Evolutionary conservation across 2,888 invertebrate genomes (phyloP), one percentile per base, ranked within the genome.

Genomic region (Chloromyia formosa): DNA sequence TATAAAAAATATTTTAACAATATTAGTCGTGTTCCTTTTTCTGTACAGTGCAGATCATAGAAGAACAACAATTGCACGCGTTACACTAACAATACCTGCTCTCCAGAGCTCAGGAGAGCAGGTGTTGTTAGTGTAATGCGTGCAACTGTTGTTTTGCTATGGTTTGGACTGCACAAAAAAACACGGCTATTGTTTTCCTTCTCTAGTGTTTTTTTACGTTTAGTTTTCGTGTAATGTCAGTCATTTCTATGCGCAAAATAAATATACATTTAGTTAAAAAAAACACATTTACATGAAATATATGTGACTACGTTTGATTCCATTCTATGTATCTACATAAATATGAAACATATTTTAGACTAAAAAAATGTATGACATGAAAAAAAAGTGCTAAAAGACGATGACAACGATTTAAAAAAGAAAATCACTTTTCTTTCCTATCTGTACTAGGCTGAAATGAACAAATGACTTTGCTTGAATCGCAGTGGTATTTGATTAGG

Each of bases 261-360:
- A 66, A 66, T 66, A 66, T 66, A 66, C 66, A 66, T 22, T 66
- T 22, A 66, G 20, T 66, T 66, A 49, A 66, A 35, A 35, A 49
- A 66, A 35, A 35, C 27, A 49, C 49, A 49, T 66, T 18, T 10
- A 27, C 22, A 35, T 27, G 66, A 49, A 66, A 45, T 49, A 45
- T 35, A 16, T 4, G 35, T 42, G 66, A 35, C 35, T 16, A 42
- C 62, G 40, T 62, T 14, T 40, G 27, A 18, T 66, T 49, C 35
- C 66, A n/a, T 66, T 45, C 49, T 49, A 49, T n/a, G 12, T 49
- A 49, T 49, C 12, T 42, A 62, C 27, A 62, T 16, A 66, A 66
- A 49, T n/a, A 49, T 49, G 49, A 61, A 66, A 45, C 45, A 49
- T 42, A 49, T 12, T 9, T 35, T 35, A 35, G 27, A 35, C 27